phyloP scores from a whole-genome alignment of 2,797 vertebrate species.

The Lerista edwardsae region DNA sequence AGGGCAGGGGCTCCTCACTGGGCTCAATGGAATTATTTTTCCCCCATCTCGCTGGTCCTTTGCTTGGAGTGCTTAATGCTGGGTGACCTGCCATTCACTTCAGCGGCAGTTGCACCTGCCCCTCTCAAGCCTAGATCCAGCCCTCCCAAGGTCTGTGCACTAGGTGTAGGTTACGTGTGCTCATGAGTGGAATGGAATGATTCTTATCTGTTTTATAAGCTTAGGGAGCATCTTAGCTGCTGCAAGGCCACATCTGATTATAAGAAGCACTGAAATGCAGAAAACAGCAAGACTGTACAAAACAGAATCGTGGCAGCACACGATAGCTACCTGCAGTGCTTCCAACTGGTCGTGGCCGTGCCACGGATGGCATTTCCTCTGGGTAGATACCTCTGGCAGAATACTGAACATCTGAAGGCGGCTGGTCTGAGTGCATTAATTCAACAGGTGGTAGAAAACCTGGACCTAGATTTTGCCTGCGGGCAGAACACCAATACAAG shows the following conservation, averaged over 20 bases:
- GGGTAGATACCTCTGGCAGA: conserved; percentile 84
- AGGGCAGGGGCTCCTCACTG: background rate
- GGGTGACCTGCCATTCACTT: background rate
- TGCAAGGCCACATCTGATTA: background rate
- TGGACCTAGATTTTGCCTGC: conserved; percentile 84
- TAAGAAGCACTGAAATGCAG: background rate
- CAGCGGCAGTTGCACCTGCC: background rate
- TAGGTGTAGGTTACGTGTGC: background rate
- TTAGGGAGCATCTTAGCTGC: background rate
- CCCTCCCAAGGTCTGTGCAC: background rate
- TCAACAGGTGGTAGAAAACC: conserved; percentile 83
- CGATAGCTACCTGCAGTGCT: conserved; percentile 88
- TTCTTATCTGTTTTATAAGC: conserved; percentile 14
- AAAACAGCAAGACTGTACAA: background rate
- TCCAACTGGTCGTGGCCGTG: conserved; percentile 91
- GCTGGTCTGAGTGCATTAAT: conserved; percentile 74
- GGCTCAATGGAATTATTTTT: background rate
- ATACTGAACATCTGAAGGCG: conserved; percentile 76
- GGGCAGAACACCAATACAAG: conserved; percentile 47
- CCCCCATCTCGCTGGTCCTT: background rate
- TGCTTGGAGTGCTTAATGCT: background rate
- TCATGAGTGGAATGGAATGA: background rate
- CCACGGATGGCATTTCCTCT: conserved; percentile 88
- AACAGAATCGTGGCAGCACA: background rate
- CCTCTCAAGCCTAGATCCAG: background rate